These are phyloP conservation scores for Mesorhabditis spiculigera DNA, from an alignment of 2,888 invertebrate genomes.

Conservation along the genomic window DNA sequence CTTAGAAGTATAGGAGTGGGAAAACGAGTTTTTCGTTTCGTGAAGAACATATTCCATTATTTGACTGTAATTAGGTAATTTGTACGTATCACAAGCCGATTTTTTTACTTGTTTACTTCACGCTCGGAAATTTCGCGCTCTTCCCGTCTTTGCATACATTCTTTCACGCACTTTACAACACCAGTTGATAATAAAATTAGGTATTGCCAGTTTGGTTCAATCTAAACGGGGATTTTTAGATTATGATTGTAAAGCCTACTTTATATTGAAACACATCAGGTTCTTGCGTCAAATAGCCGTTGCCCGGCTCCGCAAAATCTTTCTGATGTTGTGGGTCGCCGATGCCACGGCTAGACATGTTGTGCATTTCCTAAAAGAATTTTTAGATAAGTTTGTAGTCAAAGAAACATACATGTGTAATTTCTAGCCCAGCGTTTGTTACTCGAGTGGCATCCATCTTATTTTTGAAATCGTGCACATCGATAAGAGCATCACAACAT, in stretches of 20 bases:
- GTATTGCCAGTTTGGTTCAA: conserved; percentile 24
- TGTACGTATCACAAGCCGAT: background rate
- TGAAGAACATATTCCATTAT: background rate
- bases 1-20: background rate
- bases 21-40: background rate
- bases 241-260: conserved; percentile 12
- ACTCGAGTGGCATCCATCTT: background rate
- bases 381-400: background rate
- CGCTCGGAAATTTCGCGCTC: no score
- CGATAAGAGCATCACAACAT: conserved; percentile 4
- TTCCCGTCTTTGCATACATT: conserved; percentile 1
- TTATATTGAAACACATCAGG: conserved; percentile 22
- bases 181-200: conserved; percentile 30
- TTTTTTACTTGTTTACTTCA: no score
- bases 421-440: background rate
- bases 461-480: conserved; percentile 16
- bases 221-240: conserved; percentile 18
- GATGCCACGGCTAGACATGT: background rate
- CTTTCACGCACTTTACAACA: conserved; percentile 30
- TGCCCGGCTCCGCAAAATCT: background rate
- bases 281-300: conserved; percentile 16
- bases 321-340: background rate
- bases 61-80: conserved; percentile 1
- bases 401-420: background rate
- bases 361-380: background rate